These are phyloP conservation scores for Halocaridina rubra DNA, from an alignment of 2,888 invertebrate genomes.

Conservation along the genomic window DNA sequence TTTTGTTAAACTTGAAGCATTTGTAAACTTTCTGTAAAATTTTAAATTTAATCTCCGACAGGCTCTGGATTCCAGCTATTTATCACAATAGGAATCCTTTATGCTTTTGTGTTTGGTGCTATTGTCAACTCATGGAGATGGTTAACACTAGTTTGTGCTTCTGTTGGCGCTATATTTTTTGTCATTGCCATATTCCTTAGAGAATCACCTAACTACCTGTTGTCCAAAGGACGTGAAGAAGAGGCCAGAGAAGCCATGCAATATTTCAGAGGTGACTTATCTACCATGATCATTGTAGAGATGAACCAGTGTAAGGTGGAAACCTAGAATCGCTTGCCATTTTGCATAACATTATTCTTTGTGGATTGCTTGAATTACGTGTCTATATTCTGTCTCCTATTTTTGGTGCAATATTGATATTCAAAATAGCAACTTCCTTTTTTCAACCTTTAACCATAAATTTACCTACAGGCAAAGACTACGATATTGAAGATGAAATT, in stretches of 20 bases:
- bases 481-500: conserved; percentile 56
- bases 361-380: no score
- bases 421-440: no score
- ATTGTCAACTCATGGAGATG: conserved; percentile 75
- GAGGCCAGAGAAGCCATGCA: conserved; percentile 77
- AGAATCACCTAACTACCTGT: conserved; percentile 81
- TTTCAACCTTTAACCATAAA: no score
- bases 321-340: no score
- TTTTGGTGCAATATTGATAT: no score
- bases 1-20: neutral
- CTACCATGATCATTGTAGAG: neutral
- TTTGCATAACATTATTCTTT: no score
- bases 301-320: neutral
- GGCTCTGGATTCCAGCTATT: conserved; percentile 81
- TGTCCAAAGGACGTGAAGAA: conserved; percentile 72
- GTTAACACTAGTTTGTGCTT: conserved; percentile 74
- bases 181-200: conserved; percentile 76
- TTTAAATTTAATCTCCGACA: neutral
- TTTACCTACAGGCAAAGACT: conserved; percentile 70
- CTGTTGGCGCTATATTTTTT: neutral
- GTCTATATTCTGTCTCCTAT: no score
- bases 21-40: neutral
- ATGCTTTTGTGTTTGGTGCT: conserved; percentile 81
- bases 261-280: conserved; percentile 75
- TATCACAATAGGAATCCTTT: conserved; percentile 77